Base-by-base conservation (phyloP, 2,113 vertebrate genomes). In the Cinclus mexicanus region DNA sequence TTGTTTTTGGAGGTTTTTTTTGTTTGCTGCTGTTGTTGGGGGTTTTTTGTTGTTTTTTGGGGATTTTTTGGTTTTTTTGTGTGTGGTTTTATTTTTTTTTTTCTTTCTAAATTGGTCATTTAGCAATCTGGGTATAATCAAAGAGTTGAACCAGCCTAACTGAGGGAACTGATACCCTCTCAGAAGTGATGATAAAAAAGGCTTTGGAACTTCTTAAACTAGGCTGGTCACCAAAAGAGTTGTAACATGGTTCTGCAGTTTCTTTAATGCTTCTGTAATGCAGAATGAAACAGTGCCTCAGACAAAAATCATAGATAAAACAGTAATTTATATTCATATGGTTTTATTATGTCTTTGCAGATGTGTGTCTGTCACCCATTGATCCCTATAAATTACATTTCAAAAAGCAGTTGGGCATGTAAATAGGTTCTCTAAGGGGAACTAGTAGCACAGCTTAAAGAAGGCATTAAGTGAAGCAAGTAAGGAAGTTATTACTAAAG, bases 341-440 rank as follows among this genome's bases (percentile, higher is more conserved):
- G 26, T 91, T 95, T 87, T 90, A 91, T 87, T 77, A 70, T 11
- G 28, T 90, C 47, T 79, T 70, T 81, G 56, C 65, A 90, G 77
- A 79, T 77, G 41, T 57, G 19, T 93, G 79, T 90, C 89, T 95
- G 77, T 88, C 91, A 81, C 29, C 91, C 82, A 83, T 49, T 87
- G 85, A 94, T 78, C 87, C 77, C 37, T 92, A 59, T 35, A 96
- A 94, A 91, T 77, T 85, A 74, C 63, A 93, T 94, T 96, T 92
- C 70, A 84, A 87, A 87, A 81, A 87, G 57, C 53, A 95, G 52
- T 21, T 87, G 61, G 72, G 70, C 50, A 64, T 89, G 87, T 77
- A 92, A 77, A 89, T 69, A 77, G 37, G 55, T 49, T 94, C 75
- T 93, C 80, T 63, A 52, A 84, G n/a, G 70, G 53, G 39, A 87